These are phyloP conservation scores for Paramormyrops kingsleyae DNA, from an alignment of 2,113 vertebrate species.

Conservation along the genomic window DNA sequence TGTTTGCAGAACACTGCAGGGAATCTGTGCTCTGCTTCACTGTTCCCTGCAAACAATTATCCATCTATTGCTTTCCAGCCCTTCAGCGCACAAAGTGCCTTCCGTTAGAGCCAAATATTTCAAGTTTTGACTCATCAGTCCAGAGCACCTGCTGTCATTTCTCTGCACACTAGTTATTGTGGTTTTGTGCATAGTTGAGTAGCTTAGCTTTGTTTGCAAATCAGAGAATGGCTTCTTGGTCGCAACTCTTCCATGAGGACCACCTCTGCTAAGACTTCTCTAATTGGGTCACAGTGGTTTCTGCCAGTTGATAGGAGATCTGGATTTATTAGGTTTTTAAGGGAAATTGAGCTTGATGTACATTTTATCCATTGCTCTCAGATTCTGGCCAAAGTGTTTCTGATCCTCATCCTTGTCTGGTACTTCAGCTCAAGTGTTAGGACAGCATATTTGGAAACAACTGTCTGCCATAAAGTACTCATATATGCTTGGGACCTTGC, in stretches of 20 bases:
- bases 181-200: neutral
- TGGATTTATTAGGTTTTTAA: neutral
- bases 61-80: neutral
- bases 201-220: neutral
- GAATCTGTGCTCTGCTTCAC: neutral
- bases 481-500: neutral
- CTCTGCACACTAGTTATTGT: neutral
- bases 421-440: neutral
- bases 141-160: neutral
- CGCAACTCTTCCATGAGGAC: neutral
- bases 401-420: neutral
- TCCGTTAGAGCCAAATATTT: neutral
- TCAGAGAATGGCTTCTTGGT: neutral
- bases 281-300: neutral
- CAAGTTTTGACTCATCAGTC: neutral
- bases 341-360: neutral
- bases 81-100: neutral
- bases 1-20: neutral
- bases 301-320: neutral
- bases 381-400: neutral
- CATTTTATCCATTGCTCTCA: neutral
- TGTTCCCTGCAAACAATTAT: neutral
- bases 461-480: neutral
- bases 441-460: neutral
- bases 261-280: neutral